Evolutionary conservation across 2,888 invertebrate species (phyloP), one percentile per base, ranked within the genome.

Genomic region (Lycophotia porphyrea): DNA sequence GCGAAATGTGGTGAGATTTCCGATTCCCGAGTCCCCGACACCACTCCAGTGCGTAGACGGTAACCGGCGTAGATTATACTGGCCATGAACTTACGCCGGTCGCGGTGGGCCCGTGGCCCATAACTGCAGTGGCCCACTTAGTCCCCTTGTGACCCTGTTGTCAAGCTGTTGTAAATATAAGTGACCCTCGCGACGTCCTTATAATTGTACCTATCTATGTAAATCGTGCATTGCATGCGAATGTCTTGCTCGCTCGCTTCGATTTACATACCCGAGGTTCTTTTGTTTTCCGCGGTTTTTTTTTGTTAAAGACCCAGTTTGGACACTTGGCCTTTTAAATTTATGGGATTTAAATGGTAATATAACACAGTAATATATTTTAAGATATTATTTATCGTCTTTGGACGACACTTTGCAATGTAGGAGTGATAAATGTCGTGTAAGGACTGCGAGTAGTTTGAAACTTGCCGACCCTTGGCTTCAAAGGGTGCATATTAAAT

Each of bases 101-200:
- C 87, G 83, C 72, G 82, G 85, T 80, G 73, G 82, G 79, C 84
- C 70, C 83, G 85, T 80, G 74, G 83, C 81, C 83, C 78, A 78
- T 86, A 88, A 85, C 86, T 92, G 92, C 92, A 91, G 79, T 90
- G 92, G 84, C 90, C 92, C 88, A 92, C 87, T 92, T 92, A 87
- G 81, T 85, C 91, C 91, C 92, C 88, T 84, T 65, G 69, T 86
- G 88, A 87, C 87, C 82, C 82, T 82, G 84, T 86, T 76, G 80
- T 71, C 79, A 86, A 74, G 71, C 76, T 71, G 72, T 78, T 76
- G 67, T 85, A 87, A 81, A 87, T 85, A 85, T 87, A 88, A 87
- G 61, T 84, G 88, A 89, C 87, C 88, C 75, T 86, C 80, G 63
- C 80, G 74, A 78, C 81, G 69, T 78, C 70, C 65, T 81, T 86